Base-by-base conservation (phyloP, 2,888 invertebrate genomes). In the Scaptomyza polygonia region DNA sequence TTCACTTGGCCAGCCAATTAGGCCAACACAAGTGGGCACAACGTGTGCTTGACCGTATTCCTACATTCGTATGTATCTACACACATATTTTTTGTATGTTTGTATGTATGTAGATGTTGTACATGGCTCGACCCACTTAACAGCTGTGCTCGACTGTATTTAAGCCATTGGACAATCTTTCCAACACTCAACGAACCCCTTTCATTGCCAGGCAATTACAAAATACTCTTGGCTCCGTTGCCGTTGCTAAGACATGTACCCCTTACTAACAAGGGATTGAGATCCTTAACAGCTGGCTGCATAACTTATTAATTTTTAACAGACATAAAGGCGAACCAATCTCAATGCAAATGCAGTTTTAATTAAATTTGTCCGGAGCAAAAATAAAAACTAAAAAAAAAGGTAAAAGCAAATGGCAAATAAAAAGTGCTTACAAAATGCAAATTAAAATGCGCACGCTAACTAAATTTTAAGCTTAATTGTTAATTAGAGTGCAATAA, bases 301-400 rank as follows among this genome's bases (percentile, higher is more conserved):
- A 64, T 72, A 79, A 69, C 80, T 71, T 67, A 79, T 67, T 83
- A 76, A 83, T 86, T 79, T 72, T 66, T 54, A 47, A 53, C 44
- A 48, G 65, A 47, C 56, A 51, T 61, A 54, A 52, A 53, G 54
- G 48, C 40, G 43, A 48, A 62, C 43, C 72, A 67, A 74, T 86
- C 72, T 59, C 80, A 77, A 84, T 75, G 82, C 58, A 84, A 81
- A 86, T 76, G 75, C 75, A 86, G 51, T 59, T 67, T 77, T 83
- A 84, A 83, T 83, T 83, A 77, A 80, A 83, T 80, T 77, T 63
- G 47, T 39, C 9, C 9, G 16, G 39, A 47, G 12, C 29, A 14
- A 36, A 36, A 34, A 6, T 0, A 32, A 32, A 32, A 32, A n/a
- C n/a, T n/a, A n/a, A 4, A 44, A 36, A 54, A 45, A 34, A 30